phyloP scores from a whole-genome alignment of 1,140 invertebrate species.

The Zaprionus vittiger region DNA sequence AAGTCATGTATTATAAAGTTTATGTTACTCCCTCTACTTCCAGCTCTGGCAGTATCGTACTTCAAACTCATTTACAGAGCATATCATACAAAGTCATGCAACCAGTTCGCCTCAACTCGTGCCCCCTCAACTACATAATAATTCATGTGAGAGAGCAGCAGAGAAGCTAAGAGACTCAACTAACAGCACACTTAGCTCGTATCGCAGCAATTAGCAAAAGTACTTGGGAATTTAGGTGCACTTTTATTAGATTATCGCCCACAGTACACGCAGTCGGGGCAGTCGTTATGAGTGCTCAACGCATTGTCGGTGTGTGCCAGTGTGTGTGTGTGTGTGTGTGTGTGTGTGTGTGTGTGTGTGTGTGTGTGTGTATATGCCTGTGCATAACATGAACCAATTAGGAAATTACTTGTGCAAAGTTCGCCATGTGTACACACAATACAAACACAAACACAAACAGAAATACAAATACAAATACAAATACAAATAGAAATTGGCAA shows the following conservation, averaged over 20 bases:
- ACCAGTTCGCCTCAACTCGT: too few species aligned
- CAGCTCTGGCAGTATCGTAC: too few species aligned
- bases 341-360: constrained; percentile 31
- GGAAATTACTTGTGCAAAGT: constrained; percentile 71
- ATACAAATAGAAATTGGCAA: constrained; percentile 42
- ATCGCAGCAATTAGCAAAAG: constrained; percentile 66
- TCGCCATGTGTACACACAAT: constrained; percentile 40
- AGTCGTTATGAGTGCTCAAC: constrained; percentile 43
- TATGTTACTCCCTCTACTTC: too few species aligned
- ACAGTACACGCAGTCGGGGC: constrained; percentile 36
- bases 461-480: constrained; percentile 33
- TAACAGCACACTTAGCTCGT: constrained; percentile 46
- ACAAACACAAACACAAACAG: constrained; percentile 13
- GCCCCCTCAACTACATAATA: background rate
- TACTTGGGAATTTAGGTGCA: constrained; percentile 62
- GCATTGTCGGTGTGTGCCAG: constrained; percentile 3
- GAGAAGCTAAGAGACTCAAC: constrained; percentile 21
- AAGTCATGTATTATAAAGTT: too few species aligned
- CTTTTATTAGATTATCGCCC: constrained; percentile 50
- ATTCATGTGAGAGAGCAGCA: background rate
- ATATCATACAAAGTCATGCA: too few species aligned
- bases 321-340: constrained; percentile 16
- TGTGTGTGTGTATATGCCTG: constrained; percentile 20
- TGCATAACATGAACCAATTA: constrained; percentile 67
- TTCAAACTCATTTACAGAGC: too few species aligned